Percentiles rank a stretch among this genome's conserved stretches.
These are phyloP conservation scores for Tautogolabrus adspersus DNA, from an alignment of 2,113 vertebrate genomes.

Conservation along the genomic window DNA sequence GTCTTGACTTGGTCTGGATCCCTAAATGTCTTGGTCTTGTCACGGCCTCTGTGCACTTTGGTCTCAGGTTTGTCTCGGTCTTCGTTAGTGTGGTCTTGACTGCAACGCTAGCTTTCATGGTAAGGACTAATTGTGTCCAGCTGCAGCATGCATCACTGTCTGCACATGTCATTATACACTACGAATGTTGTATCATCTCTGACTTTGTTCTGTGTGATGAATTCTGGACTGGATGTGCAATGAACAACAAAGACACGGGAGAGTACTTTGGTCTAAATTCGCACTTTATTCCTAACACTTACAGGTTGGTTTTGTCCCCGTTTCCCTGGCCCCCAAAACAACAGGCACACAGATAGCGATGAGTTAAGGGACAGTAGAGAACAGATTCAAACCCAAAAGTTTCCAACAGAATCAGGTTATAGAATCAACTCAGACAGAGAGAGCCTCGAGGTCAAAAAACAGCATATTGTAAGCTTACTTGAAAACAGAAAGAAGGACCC, in stretches of 20 bases:
- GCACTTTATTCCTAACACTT: conserved; percentile 84
- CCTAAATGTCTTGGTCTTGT: no score
- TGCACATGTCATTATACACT: no score
- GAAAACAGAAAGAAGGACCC: conserved; percentile 65
- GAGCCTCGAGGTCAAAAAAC: conserved; percentile 74
- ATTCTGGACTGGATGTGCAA: background rate
- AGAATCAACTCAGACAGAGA: conserved; percentile 78
- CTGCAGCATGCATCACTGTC: no score
- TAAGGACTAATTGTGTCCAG: no score
- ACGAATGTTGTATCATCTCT: no score
- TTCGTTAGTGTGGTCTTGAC: no score
- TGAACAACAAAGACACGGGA: conserved; percentile 34
- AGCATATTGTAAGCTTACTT: conserved; percentile 68
- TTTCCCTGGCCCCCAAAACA: conserved; percentile 75
- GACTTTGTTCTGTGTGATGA: background rate
- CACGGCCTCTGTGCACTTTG: no score
- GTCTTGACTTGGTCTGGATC: no score
- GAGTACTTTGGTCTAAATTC: conserved; percentile 80
- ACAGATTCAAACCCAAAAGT: conserved; percentile 79
- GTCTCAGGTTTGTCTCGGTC: no score
- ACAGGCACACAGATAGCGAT: conserved; percentile 86
- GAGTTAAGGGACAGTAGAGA: conserved; percentile 80
- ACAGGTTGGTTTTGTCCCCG: conserved; percentile 77
- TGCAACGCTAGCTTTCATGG: no score
- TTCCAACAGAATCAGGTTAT: conserved; percentile 76